A percentile compares a stretch with the other conserved stretches of the same genome.
These are phyloP conservation scores for Aphelenchoides fujianensis DNA, from an alignment of 1,140 invertebrate species.

Conservation along the genomic window DNA sequence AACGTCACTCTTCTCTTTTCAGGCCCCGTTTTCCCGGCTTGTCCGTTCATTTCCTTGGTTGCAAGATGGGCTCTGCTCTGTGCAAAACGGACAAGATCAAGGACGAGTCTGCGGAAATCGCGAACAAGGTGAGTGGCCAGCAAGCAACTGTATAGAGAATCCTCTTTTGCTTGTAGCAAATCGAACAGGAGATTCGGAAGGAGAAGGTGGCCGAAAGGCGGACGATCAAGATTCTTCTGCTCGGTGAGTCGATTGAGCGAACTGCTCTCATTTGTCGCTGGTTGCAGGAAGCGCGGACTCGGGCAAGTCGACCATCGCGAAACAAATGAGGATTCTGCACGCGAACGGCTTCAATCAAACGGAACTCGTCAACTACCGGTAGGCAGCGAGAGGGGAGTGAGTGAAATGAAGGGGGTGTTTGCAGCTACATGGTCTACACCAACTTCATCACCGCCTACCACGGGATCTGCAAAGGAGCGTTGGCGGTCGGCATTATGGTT, in stretches of 20 bases:
- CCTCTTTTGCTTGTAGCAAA: too few relatives aligned
- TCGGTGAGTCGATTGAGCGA: slow-evolving; percentile 21
- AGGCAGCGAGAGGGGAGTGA: neutral
- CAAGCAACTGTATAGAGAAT: too few relatives aligned
- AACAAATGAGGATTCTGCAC: slow-evolving; percentile 49
- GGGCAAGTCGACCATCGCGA: slow-evolving; percentile 45
- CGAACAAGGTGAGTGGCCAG: too few relatives aligned
- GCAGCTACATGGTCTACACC: slow-evolving; percentile 42
- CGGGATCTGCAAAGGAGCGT: neutral
- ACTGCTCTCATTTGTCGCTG: slow-evolving; percentile 5
- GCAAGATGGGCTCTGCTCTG: slow-evolving; percentile 8
- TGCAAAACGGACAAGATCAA: slow-evolving; percentile 43
- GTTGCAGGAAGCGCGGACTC: slow-evolving; percentile 40
- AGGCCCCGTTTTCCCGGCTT: too few relatives aligned
- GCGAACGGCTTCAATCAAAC: slow-evolving; percentile 47
- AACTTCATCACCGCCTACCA: slow-evolving; percentile 43
- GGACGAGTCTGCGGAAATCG: slow-evolving; percentile 27
- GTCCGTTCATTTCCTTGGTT: too few relatives aligned
- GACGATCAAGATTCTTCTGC: slow-evolving; percentile 39
- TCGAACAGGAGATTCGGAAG: slow-evolving; percentile 35
- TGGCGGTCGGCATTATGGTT: neutral
- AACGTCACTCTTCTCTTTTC: too few relatives aligned
- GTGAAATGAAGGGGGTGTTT: too few relatives aligned
- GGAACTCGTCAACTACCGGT: slow-evolving; percentile 47
- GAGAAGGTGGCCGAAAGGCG: slow-evolving; percentile 31